Evolutionary conservation across 2,888 invertebrate species (phyloP).

Genomic region (Apotomis betuletana): DNA sequence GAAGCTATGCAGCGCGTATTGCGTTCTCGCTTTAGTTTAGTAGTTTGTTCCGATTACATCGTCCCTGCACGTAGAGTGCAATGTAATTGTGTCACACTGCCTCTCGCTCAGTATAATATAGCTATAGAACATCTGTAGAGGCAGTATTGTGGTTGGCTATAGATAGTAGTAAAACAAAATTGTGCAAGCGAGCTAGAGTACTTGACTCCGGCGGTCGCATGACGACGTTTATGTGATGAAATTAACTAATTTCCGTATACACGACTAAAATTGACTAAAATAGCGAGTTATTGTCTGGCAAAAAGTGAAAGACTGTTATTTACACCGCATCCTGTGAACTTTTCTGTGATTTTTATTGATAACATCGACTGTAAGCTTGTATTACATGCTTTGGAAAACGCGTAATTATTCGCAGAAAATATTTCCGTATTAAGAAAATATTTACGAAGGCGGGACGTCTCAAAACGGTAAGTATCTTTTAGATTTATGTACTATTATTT

Average conservation of each 20-base stretch:
- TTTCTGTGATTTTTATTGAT: constrained; percentile 34
- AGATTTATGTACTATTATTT: background rate
- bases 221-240: constrained; percentile 60
- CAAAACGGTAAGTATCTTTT: constrained; percentile 29
- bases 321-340: constrained; percentile 29
- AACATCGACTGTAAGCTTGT: constrained; percentile 22
- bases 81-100: constrained; percentile 31
- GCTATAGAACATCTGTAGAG: constrained; percentile 25
- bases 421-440: constrained; percentile 35
- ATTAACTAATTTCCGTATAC: constrained; percentile 58
- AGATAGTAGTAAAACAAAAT: constrained; percentile 42
- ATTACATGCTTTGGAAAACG: constrained; percentile 29
- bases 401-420: constrained; percentile 37
- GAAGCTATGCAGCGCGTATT: constrained; percentile 10
- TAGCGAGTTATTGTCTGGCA: constrained; percentile 20
- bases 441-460: constrained; percentile 12
- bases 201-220: constrained; percentile 67
- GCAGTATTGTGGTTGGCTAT: constrained; percentile 38
- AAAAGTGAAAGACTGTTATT: constrained; percentile 30
- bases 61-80: constrained; percentile 5
- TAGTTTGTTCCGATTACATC: constrained; percentile 7
- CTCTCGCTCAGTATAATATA: constrained; percentile 28
- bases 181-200: constrained; percentile 51
- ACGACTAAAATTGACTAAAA: constrained; percentile 32
- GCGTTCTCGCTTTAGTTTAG: constrained; percentile 11